Evolutionary conservation across 2,113 vertebrate genomes (phyloP), one percentile per base, ranked within the genome.

Genomic region (Zosterops hypoxanthus): DNA sequence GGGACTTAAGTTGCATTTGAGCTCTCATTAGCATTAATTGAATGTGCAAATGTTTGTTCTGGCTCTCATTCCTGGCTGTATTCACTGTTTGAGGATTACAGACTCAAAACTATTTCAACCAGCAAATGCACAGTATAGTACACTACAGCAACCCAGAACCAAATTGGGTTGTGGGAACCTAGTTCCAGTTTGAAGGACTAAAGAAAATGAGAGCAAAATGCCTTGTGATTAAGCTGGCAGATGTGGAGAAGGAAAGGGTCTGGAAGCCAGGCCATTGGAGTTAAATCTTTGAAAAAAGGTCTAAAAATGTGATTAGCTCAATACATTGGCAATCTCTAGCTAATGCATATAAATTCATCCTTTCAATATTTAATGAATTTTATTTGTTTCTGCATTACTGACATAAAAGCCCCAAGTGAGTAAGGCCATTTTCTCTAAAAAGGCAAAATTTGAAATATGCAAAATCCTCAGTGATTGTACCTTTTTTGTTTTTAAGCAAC

Each of bases 1-100:
- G 92, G 88, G 47, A 80, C 79, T 97, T 96, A 57, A 96, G 76
- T 94, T 97, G 83, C 77, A 42, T 96, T 95, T 96, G 84, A 89
- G 80, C 96, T 97, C 88, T 97, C 89, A 90, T 95, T 93, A 95
- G 90, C 91, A 97, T 87, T 92, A 87, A 93, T 56, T 70, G 85
- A 94, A 89, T 90, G 61, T 90, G 71, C 91, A 91, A 20, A 76
- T 91, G 76, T 95, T 96, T 94, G 84, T 68, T 93, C 90, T 89
- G 76, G 77, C 91, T 94, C 68, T 80, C 65, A 46, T 86, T 91
- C 86, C 89, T 66, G 68, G 50, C 59, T 88, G 52, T 68, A 31
- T 88, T 95, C 81, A 41, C 63, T 87, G 50, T 66, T 52, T 31
- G 94, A 90, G 78, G 82, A 72, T 76, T 95, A 50, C 71, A 84